Percentiles rank a stretch among this genome's conserved stretches.
Conservation (phyloP, 2,888 invertebrate genomes). For the Pseudococcus jackbeardsleyi region DNA sequence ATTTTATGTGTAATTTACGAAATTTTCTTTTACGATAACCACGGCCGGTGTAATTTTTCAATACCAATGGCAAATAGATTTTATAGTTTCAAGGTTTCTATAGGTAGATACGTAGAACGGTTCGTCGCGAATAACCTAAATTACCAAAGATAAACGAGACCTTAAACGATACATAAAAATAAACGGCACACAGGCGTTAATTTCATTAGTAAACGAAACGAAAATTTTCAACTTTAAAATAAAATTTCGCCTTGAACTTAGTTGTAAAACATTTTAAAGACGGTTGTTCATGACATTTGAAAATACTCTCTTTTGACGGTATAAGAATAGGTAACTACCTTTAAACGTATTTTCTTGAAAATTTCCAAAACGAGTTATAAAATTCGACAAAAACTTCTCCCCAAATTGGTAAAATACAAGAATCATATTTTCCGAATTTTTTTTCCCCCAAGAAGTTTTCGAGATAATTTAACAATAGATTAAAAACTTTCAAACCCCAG, state of each 20-base stretch:
- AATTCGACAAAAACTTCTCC: too few relatives aligned
- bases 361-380: too few relatives aligned
- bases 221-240: not conserved
- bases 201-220: constrained; percentile 31
- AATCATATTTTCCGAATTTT: too few relatives aligned
- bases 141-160: not conserved
- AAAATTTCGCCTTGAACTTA: constrained; percentile 16
- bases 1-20: not conserved
- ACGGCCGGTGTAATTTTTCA: constrained; percentile 11
- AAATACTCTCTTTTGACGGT: not conserved
- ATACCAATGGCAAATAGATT: constrained; percentile 16
- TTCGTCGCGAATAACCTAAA: not conserved
- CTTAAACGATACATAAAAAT: constrained; percentile 20
- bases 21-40: constrained; percentile 16
- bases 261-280: constrained; percentile 7
- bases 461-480: too few relatives aligned
- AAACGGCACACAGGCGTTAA: constrained; percentile 1
- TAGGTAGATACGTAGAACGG: not conserved
- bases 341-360: too few relatives aligned
- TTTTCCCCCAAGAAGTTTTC: too few relatives aligned
- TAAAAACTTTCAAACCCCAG: too few relatives aligned
- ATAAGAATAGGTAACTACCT: too few relatives aligned
- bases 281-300: not conserved
- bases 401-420: too few relatives aligned
- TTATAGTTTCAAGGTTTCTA: constrained; percentile 11